A percentile compares a stretch with the other conserved stretches of the same genome.
Conservation (phyloP, 1,140 invertebrate species). For the Myzus persicae region DNA sequence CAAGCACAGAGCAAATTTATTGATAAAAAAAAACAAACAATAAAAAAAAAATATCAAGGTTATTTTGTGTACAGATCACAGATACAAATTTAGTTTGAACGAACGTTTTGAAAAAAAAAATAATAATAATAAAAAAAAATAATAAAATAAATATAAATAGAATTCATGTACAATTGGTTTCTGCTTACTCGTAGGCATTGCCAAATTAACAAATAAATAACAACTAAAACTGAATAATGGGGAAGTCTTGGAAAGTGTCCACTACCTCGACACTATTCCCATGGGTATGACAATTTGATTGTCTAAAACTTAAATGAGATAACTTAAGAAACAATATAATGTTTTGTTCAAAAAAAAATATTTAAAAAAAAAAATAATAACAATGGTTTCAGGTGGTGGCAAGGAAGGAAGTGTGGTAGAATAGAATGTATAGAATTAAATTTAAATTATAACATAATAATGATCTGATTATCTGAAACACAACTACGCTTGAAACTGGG, state of each 20-base stretch:
- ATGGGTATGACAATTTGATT: background rate
- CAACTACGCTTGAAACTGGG: background rate
- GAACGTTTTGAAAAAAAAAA: background rate
- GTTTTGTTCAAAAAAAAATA: background rate
- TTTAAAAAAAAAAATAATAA: too few relatives aligned
- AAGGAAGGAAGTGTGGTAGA: too few relatives aligned
- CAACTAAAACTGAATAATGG: background rate
- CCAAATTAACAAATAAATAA: too few relatives aligned
- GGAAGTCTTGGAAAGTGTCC: background rate
- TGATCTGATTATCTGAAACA: background rate
- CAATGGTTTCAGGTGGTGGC: too few relatives aligned
- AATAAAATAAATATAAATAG: background rate
- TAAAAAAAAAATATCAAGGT: background rate
- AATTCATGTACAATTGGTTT: background rate
- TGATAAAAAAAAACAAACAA: background rate
- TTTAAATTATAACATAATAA: background rate
- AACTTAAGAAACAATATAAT: background rate
- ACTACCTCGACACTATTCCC: background rate
- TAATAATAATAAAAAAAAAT: too few relatives aligned
- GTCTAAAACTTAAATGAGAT: background rate
- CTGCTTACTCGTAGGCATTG: too few relatives aligned
- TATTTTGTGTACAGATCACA: background rate
- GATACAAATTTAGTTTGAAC: background rate
- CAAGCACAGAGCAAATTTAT: too few relatives aligned
- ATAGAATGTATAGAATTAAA: background rate